phyloP scores from a whole-genome alignment of 37 sponge, comb jelly and placozoan genomes.

The Chondrosia reniformis region DNA sequence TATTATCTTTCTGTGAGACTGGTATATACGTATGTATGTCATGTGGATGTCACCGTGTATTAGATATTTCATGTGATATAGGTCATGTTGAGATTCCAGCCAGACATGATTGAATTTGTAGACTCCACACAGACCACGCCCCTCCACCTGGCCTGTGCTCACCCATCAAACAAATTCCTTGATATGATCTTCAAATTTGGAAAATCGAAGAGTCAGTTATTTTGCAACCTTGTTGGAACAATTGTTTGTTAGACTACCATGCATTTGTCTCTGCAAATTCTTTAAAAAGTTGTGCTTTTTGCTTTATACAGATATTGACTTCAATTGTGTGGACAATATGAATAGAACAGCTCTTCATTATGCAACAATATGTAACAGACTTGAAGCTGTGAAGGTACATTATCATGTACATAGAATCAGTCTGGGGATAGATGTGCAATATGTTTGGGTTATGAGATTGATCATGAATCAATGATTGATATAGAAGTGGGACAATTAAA shows the following conservation, averaged over 20 bases:
- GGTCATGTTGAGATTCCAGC: not conserved
- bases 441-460: too few relatives aligned
- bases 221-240: too few relatives aligned
- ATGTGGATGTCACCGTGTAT: too few relatives aligned
- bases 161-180: constrained; percentile 7
- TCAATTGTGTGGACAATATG: constrained; percentile 2
- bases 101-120: not conserved
- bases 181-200: not conserved
- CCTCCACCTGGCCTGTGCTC: constrained; percentile 23
- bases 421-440: too few relatives aligned
- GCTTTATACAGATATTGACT: not conserved
- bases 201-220: too few relatives aligned
- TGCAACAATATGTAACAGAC: constrained; percentile 12
- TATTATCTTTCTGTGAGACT: not conserved
- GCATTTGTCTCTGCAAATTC: not conserved
- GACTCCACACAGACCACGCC: constrained; percentile 22
- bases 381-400: not conserved
- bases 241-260: not conserved
- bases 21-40: not conserved
- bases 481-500: too few relatives aligned
- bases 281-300: not conserved
- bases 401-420: too few relatives aligned
- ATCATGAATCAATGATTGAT: too few relatives aligned
- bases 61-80: not conserved
- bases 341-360: constrained; percentile 11